A percentile compares a stretch with the other conserved stretches of the same genome.
Evolutionary conservation across 2,797 vertebrate species (phyloP).

Genomic region (Chelonia mydas): DNA sequence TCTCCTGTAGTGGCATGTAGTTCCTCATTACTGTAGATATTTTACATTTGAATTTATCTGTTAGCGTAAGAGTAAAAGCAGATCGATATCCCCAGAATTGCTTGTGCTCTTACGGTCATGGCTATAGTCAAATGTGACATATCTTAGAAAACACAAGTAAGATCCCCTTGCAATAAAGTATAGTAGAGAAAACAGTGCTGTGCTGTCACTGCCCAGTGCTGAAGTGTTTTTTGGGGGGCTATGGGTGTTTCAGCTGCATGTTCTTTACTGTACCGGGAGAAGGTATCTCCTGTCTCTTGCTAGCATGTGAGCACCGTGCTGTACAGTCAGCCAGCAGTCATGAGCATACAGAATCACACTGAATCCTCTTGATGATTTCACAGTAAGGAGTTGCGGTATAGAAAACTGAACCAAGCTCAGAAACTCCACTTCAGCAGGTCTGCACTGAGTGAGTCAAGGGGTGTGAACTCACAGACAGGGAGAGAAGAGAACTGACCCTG

Average conservation of each 20-base stretch:
- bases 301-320: background rate
- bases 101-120: background rate
- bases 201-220: rapidly evolving
- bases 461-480: background rate
- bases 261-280: background rate
- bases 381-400: background rate
- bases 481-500: background rate
- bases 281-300: background rate
- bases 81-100: background rate
- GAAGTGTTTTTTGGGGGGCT: background rate
- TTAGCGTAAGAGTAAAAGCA: background rate
- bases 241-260: background rate
- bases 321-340: background rate
- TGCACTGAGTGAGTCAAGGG: background rate
- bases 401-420: conserved; percentile 2
- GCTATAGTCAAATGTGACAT: rapidly evolving
- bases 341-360: rapidly evolving
- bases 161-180: background rate
- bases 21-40: background rate
- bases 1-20: background rate
- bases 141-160: background rate
- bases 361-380: conserved; percentile 4
- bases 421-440: background rate
- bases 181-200: background rate
- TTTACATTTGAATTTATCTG: background rate